Conservation (phyloP, 2,888 invertebrate species). For the Sylvicola cinctus region DNA sequence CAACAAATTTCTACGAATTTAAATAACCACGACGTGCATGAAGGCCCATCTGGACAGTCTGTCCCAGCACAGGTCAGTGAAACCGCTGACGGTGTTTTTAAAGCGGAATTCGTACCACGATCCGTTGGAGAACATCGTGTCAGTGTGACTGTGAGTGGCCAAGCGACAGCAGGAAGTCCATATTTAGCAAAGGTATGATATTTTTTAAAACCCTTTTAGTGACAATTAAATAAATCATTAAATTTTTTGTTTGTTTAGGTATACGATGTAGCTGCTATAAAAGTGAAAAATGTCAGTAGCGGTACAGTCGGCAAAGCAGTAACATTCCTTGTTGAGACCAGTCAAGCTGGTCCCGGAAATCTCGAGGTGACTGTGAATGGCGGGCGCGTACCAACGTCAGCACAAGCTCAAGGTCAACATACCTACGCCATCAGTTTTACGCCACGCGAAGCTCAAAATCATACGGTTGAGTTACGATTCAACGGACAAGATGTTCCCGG, state of each 20-base stretch:
- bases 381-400: constrained; percentile 88
- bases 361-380: constrained; percentile 97
- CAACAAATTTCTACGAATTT: too few relatives aligned
- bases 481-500: constrained; percentile 92
- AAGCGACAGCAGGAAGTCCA: constrained; percentile 76
- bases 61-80: constrained; percentile 77
- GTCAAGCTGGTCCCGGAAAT: constrained; percentile 95
- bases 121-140: constrained; percentile 84
- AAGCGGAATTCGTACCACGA: constrained; percentile 79
- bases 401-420: constrained; percentile 90
- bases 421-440: constrained; percentile 95
- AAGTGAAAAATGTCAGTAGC: constrained; percentile 76
- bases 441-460: constrained; percentile 74
- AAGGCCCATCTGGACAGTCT: constrained; percentile 81
- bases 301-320: constrained; percentile 80
- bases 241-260: constrained; percentile 30
- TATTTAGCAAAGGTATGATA: constrained; percentile 61
- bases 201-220: neutral
- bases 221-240: neutral
- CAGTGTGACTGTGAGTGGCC: constrained; percentile 61
- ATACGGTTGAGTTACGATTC: constrained; percentile 87
- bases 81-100: constrained; percentile 60
- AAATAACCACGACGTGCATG: too few relatives aligned
- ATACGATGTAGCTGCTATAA: constrained; percentile 83
- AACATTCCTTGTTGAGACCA: constrained; percentile 89